A percentile compares a stretch with the other conserved stretches of the same genome.
phyloP scores from a whole-genome alignment of 2,888 invertebrate genomes.

The Drosophila robusta region DNA sequence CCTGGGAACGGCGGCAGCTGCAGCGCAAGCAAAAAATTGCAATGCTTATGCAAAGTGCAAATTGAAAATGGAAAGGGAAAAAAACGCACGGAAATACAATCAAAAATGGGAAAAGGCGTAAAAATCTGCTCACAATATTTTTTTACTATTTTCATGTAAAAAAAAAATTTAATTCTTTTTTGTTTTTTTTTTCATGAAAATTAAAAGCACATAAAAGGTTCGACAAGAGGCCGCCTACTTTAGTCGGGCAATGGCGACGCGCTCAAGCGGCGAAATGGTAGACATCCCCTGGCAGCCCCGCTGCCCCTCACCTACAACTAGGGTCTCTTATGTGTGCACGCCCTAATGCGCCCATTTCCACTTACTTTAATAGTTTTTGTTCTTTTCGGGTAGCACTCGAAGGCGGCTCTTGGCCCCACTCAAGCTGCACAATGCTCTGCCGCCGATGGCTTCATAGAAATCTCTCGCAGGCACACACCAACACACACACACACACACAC shows the following conservation, averaged over 20 bases:
- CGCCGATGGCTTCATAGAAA: conserved; percentile 58
- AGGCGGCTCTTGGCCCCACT: conserved; percentile 40
- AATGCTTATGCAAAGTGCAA: conserved; percentile 47
- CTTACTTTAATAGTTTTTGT: conserved; percentile 75
- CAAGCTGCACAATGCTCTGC: conserved; percentile 28
- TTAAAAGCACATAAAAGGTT: conserved; percentile 70
- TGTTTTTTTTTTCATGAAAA: conserved; percentile 37
- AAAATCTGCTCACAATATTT: too few relatives aligned
- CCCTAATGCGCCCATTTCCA: conserved; percentile 76
- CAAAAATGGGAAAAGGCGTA: not conserved
- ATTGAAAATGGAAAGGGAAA: conserved; percentile 10
- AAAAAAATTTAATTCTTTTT: not conserved
- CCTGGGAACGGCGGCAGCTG: conserved; percentile 40
- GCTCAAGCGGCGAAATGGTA: conserved; percentile 42
- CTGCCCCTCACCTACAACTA: not conserved
- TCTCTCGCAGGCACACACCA: conserved; percentile 18
- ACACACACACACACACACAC: too few relatives aligned
- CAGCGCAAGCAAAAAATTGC: conserved; percentile 29
- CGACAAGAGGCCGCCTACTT: conserved; percentile 40
- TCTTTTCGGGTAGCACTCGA: conserved; percentile 58
- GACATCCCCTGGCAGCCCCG: not conserved
- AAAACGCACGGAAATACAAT: conserved; percentile 17
- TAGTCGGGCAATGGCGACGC: conserved; percentile 39
- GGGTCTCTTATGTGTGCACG: conserved; percentile 42
- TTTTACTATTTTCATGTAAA: too few relatives aligned